These are phyloP conservation scores for Rhagologus leucostigma DNA, from an alignment of 2,113 vertebrate genomes.

Conservation along the genomic window DNA sequence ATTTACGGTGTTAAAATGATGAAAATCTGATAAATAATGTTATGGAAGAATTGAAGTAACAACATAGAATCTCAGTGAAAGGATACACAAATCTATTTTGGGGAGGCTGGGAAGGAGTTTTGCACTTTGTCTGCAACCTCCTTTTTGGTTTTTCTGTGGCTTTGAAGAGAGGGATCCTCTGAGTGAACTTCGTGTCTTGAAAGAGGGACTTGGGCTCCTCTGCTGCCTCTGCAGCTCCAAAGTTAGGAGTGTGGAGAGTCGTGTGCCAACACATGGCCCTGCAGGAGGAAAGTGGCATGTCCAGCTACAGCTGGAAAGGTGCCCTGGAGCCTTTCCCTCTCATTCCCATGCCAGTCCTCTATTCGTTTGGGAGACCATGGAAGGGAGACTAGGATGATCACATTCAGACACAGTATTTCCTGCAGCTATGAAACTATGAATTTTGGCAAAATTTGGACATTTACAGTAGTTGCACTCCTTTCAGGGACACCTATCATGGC, in stretches of 20 bases:
- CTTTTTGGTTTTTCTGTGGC: not conserved
- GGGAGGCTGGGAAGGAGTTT: not conserved
- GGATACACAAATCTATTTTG: not conserved
- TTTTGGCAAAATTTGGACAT: not conserved
- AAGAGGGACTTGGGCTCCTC: not conserved
- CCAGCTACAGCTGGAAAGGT: not conserved
- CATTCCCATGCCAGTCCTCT: not conserved
- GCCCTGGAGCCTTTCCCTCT: not conserved
- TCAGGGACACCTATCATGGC: not conserved
- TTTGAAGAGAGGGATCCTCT: not conserved
- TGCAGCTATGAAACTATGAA: not conserved
- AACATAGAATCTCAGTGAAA: not conserved
- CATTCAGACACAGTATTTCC: not conserved
- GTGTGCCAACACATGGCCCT: fast-evolving
- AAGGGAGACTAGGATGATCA: not conserved
- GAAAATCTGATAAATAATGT: not conserved
- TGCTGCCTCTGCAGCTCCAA: not conserved
- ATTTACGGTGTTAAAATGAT: not conserved
- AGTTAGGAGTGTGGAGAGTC: not conserved
- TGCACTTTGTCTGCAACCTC: not conserved
- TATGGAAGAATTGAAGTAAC: not conserved
- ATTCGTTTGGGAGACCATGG: not conserved
- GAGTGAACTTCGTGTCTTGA: not conserved
- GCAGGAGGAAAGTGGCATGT: not conserved
- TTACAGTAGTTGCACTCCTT: not conserved